Evolutionary conservation across 2,113 vertebrate species (phyloP), one percentile per base, ranked within the genome.

Genomic region (Prunella fulvescens): DNA sequence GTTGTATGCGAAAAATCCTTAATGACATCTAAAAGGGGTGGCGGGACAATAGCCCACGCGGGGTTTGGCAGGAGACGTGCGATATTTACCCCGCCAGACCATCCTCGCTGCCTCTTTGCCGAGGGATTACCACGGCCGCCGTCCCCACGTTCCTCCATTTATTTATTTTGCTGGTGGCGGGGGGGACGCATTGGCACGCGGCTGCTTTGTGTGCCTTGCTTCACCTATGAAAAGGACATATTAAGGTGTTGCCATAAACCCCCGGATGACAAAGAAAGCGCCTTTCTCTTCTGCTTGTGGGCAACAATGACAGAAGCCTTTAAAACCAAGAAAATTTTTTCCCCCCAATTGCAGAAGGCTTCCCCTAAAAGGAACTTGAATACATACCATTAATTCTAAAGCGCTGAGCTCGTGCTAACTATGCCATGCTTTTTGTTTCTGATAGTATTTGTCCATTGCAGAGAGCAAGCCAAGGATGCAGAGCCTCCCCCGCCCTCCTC

Each of bases 1-100:
- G 90, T 92, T 93, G 81, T 90, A 91, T 67, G 94, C 71, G 79
- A 86, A 94, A 94, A 97, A 97, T 95, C 84, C 90, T 96, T 96
- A 96, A 96, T 97, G 95, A 95, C 93, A 95, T 96, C 91, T 96
- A 96, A 95, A 95, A 96, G 56, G 92, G 81, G 83, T 96, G 90
- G 79, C 0, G n/a, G 88, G 77, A 95, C 93, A 90, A 95, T 91
- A 96, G 94, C 93, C 92, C 90, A 88, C 65, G 76, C 78, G 61
- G 86, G 96, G 92, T 83, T 94, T 95, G 93, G 92, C 92, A 93
- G 79, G 58, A 83, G 79, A 88, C 81, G 31, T 58, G 71, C 62
- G 24, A 88, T 90, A 92, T 97, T 96, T 85, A 94, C 88, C 84
- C 89, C 76, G 16, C 76, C 82, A 88, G 90, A 88, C 61, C 81